These are phyloP conservation scores for Sinocyclocheilus maitianheensis DNA, from an alignment of 2,113 vertebrate species.

Conservation along the genomic window DNA sequence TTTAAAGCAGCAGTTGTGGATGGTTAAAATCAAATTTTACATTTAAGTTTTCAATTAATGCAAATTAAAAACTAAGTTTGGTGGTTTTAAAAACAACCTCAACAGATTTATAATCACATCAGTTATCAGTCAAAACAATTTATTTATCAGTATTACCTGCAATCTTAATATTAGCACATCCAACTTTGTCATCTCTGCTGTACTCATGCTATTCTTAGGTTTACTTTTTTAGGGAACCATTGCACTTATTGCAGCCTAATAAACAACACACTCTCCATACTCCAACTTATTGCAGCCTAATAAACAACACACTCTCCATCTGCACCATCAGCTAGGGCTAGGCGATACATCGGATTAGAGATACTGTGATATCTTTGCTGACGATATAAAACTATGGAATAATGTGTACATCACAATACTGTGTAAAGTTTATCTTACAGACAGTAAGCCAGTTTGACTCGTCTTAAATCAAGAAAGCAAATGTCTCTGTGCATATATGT, in stretches of 20 bases:
- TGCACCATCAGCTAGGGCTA: background rate
- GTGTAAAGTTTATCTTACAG: too few species aligned
- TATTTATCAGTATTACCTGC: background rate
- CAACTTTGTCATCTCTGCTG: background rate
- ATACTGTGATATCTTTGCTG: too few species aligned
- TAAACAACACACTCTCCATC: background rate
- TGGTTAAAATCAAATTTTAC: background rate
- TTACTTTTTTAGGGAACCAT: background rate
- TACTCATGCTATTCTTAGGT: background rate
- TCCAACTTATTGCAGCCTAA: background rate
- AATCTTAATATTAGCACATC: background rate
- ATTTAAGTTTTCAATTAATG: background rate
- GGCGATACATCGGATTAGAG: too few species aligned
- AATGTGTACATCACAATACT: background rate
- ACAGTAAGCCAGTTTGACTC: too few species aligned
- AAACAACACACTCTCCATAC: background rate
- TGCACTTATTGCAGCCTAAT: background rate
- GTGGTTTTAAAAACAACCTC: background rate
- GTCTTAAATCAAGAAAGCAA: too few species aligned
- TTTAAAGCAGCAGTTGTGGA: background rate
- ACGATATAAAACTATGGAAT: too few species aligned
- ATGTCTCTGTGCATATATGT: slow-evolving; percentile 78
- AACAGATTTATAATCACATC: background rate
- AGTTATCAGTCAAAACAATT: background rate
- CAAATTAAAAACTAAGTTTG: background rate